Evolutionary conservation across 2,113 vertebrate species (phyloP).

Genomic region (Notechis scutatus): DNA sequence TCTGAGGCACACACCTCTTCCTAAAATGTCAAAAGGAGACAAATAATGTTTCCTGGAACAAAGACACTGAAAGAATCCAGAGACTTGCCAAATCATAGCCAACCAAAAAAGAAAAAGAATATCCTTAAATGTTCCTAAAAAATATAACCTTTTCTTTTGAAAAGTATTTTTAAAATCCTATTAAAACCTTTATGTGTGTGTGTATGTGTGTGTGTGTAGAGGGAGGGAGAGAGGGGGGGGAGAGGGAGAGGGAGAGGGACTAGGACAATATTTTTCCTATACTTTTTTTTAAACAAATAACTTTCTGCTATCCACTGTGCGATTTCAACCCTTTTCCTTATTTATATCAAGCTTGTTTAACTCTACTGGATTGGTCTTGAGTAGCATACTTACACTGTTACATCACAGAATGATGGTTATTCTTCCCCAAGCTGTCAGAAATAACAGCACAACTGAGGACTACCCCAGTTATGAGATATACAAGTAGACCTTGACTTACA

Average conservation of each 20-base stretch:
- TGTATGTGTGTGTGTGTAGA: too few relatives aligned
- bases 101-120: constrained; percentile 17
- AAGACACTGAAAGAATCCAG: constrained; percentile 24
- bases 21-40: constrained; percentile 36
- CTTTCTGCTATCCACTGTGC: not conserved
- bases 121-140: not conserved
- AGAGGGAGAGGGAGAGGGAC: not conserved
- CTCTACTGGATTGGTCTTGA: not conserved
- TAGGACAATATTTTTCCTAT: not conserved
- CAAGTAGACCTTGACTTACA: not conserved
- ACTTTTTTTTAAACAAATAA: not conserved
- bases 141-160: not conserved
- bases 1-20: constrained; percentile 45
- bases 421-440: not conserved
- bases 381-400: not conserved
- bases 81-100: not conserved
- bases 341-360: not conserved
- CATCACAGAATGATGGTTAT: not conserved
- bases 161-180: constrained; percentile 1
- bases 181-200: constrained; percentile 22
- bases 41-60: constrained; percentile 8
- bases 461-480: not conserved
- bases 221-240: too few relatives aligned
- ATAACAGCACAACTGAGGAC: not conserved
- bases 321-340: not conserved